phyloP scores from a whole-genome alignment of 37 sponge, comb jelly and placozoan species.

The Cliona cf. orientalis region DNA sequence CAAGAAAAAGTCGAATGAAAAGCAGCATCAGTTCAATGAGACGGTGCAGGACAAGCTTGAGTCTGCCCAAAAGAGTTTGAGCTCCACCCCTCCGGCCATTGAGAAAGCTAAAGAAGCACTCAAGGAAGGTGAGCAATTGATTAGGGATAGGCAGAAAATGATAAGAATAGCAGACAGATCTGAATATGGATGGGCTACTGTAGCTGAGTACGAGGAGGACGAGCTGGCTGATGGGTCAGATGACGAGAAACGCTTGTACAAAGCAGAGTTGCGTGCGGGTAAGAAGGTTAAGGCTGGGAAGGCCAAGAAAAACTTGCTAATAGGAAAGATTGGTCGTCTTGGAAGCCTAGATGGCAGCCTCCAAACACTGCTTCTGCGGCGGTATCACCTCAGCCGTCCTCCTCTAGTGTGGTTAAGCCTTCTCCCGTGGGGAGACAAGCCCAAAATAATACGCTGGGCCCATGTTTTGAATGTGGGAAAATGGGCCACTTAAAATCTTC shows the following conservation, averaged over 20 bases:
- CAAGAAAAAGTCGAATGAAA: background rate
- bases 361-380: no score
- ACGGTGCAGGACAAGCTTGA: background rate
- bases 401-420: no score
- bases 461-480: no score
- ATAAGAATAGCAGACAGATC: constrained; percentile 10
- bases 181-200: no score
- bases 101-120: background rate
- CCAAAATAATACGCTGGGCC: no score
- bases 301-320: background rate
- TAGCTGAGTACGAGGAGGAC: background rate
- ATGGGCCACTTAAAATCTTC: no score
- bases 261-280: background rate
- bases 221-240: background rate
- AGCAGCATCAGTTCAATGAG: background rate
- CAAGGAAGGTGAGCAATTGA: constrained; percentile 1
- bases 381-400: no score
- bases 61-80: background rate
- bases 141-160: background rate
- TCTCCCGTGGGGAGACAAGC: no score
- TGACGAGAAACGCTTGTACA: background rate
- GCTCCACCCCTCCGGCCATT: background rate
- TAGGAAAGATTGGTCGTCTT: no score
- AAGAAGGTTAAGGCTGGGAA: background rate
- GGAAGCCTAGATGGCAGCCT: no score